Percentiles rank a stretch among this genome's conserved stretches.
Evolutionary conservation across 2,797 vertebrate genomes (phyloP).

Genomic region (Parauchenoglanis ngamensis): DNA sequence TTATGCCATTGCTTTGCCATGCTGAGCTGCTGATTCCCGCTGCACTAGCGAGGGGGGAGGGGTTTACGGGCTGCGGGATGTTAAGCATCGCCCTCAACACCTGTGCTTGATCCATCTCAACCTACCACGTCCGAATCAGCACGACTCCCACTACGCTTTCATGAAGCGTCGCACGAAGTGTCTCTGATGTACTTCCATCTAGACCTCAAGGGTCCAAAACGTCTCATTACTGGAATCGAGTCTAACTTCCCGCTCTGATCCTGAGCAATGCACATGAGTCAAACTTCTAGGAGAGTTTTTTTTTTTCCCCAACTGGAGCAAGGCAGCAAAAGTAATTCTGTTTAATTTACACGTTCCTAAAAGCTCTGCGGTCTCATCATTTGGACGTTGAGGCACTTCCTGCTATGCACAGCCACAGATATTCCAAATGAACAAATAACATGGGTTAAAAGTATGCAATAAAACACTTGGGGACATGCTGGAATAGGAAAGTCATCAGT

Average conservation of each 20-base stretch:
- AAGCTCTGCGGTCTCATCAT: not conserved
- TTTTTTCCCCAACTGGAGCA: not conserved
- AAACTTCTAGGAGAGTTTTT: not conserved
- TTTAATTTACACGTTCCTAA: not conserved
- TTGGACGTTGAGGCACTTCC: not conserved
- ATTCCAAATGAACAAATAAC: not conserved
- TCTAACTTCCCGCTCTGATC: not conserved
- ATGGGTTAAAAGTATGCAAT: not conserved
- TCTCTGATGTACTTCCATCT: not conserved
- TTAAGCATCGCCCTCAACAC: conserved; percentile 26
- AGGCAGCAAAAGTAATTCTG: not conserved
- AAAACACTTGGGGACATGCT: not conserved
- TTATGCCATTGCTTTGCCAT: conserved; percentile 81
- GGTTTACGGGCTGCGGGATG: conserved; percentile 35
- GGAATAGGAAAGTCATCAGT: not conserved
- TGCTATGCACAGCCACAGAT: not conserved
- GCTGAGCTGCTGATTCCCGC: conserved; percentile 75
- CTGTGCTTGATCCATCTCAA: conserved; percentile 45
- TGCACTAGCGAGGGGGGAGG: conserved; percentile 62
- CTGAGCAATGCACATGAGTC: not conserved
- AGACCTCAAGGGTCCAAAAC: not conserved
- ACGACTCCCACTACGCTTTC: conserved; percentile 1
- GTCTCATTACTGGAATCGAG: conserved; percentile 6
- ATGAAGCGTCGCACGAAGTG: not conserved
- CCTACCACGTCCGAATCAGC: conserved; percentile 18